Evolutionary conservation across 2,888 invertebrate genomes (phyloP), one percentile per base, ranked within the genome.

Genomic region (Teleogryllus oceanicus): DNA sequence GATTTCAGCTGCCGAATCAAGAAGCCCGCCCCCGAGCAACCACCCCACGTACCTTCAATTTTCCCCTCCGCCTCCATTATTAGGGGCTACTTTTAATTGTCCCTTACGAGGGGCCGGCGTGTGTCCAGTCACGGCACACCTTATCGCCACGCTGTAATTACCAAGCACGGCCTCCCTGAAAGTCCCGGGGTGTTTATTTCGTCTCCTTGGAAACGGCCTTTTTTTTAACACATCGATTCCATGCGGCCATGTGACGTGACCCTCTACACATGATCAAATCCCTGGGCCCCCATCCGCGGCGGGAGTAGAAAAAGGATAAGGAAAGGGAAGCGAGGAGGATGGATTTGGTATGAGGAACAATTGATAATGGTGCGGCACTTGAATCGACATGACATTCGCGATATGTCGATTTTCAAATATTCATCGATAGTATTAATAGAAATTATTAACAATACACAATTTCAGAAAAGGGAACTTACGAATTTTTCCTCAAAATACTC

Each of bases 1-100:
- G 62, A 62, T 62, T 62, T 13, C 16, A 62, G 62, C 4, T 18
- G 62, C 16, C 62, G 62, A 62, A 62, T 62, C 62, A 62, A 62
- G 62, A 62, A 62, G 62, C 16, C 16, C n/a, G 13, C 62, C 62
- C 16, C n/a, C 16, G n/a, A 62, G 3, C n/a, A 4, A 13, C 13
- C 16, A 13, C 62, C n/a, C 62, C 62, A 37, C 16, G 62, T 62
- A 18, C 62, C 62, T 62, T 62, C 62, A 62, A 62, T 62, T 62
- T 62, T n/a, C 13, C 16, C 62, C 62, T 62, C 62, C 62, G 13
- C 62, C 62, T 62, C 13, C 62, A n/a, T 62, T 62, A 62, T 62
- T 62, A 62, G 62, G 62, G 62, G n/a, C 62, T 62, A 62, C 16
- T 62, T 62, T 62, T 62, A 62, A 62, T 62, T 62, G 62, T 62